phyloP scores from a whole-genome alignment of 92 coral and sea anemone species.

The Porites rus region DNA sequence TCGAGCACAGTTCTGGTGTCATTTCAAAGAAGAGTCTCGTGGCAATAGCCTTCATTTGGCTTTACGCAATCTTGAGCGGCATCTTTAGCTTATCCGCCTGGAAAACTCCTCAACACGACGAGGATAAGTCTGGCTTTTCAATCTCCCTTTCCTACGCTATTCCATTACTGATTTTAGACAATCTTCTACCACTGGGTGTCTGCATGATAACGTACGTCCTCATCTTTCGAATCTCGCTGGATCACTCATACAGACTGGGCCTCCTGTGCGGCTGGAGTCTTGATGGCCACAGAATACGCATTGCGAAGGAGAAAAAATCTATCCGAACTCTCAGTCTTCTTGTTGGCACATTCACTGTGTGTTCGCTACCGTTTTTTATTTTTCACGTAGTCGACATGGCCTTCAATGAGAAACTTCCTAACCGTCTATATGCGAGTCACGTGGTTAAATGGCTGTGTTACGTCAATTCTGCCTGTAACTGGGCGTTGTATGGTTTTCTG shows the following conservation, averaged over 20 bases:
- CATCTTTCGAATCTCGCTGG: conserved; percentile 48
- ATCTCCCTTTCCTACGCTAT: conserved; percentile 33
- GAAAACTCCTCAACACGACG: not conserved
- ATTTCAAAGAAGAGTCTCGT: conserved; percentile 19
- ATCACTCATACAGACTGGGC: conserved; percentile 25
- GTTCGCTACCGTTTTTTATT: conserved; percentile 50
- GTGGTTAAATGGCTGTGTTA: conserved; percentile 59
- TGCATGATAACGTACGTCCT: conserved; percentile 37
- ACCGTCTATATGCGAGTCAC: conserved; percentile 29
- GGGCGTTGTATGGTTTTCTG: conserved; percentile 64
- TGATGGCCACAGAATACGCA: conserved; percentile 13
- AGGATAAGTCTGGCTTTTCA: conserved; percentile 12
- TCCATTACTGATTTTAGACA: conserved; percentile 44
- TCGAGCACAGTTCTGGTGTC: conserved; percentile 32
- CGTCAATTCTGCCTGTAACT: conserved; percentile 48
- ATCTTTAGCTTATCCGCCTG: conserved; percentile 41
- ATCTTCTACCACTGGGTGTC: conserved; percentile 22
- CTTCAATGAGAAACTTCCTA: conserved; percentile 20
- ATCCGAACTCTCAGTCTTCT: conserved; percentile 54
- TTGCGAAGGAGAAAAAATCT: conserved; percentile 27
- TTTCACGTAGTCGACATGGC: conserved; percentile 50
- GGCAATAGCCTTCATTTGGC: conserved; percentile 36
- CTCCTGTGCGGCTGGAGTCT: conserved; percentile 11
- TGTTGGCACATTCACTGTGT: conserved; percentile 44
- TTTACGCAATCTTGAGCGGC: conserved; percentile 40